These are phyloP conservation scores for Hemithea aestivaria DNA, from an alignment of 2,888 invertebrate species.

Conservation along the genomic window DNA sequence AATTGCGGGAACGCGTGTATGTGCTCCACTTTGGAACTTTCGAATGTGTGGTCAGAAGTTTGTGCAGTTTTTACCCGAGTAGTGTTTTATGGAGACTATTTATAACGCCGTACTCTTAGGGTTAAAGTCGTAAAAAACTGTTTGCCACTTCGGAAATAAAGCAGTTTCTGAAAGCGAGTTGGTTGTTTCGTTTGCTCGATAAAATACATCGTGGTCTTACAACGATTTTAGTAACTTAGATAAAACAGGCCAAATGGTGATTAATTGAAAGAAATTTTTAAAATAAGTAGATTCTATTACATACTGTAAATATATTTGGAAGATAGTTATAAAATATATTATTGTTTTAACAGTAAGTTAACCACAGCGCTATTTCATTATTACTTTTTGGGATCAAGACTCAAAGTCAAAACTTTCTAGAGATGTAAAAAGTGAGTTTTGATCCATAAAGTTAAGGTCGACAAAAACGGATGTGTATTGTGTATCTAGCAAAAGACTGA, in stretches of 20 bases:
- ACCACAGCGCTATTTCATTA: too few relatives aligned
- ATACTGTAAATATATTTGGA: constrained; percentile 25
- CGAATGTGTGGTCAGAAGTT: constrained; percentile 29
- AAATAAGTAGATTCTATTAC: constrained; percentile 6
- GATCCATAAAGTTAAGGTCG: constrained; percentile 3
- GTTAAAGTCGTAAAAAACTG: constrained; percentile 22
- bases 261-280: constrained; percentile 16
- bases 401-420: too few relatives aligned
- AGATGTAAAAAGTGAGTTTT: constrained; percentile 2
- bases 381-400: too few relatives aligned
- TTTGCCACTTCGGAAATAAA: constrained; percentile 20
- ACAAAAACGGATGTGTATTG: constrained; percentile 11
- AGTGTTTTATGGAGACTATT: constrained; percentile 29
- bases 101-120: constrained; percentile 24
- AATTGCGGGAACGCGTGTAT: constrained; percentile 24
- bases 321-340: too few relatives aligned
- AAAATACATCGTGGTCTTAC: constrained; percentile 23
- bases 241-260: constrained; percentile 50
- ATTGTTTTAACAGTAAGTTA: too few relatives aligned
- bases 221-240: constrained; percentile 41
- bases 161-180: constrained; percentile 18
- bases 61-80: constrained; percentile 29
- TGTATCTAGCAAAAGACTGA: constrained; percentile 64
- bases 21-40: constrained; percentile 24
- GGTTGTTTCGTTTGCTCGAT: constrained; percentile 12